Conservation (phyloP, 2,797 vertebrate genomes). For the Neosalanx taihuensis region DNA sequence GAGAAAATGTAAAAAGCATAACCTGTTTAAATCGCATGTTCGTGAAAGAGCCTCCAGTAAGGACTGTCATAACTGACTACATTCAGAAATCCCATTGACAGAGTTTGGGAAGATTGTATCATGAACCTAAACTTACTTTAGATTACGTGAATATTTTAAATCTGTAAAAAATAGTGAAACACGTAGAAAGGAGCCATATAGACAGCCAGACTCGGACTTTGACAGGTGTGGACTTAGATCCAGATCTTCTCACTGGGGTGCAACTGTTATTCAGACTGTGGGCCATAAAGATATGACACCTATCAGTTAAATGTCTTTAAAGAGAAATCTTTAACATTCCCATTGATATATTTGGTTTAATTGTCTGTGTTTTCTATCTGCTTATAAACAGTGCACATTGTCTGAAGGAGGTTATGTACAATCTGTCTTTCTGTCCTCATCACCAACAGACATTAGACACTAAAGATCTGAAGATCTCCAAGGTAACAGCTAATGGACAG, state of each 20-base stretch:
- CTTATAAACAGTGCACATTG: not conserved
- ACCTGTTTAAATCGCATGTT: too few species aligned
- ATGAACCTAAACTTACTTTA: too few species aligned
- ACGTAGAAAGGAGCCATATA: not conserved
- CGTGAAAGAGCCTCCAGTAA: too few species aligned
- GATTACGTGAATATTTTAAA: too few species aligned
- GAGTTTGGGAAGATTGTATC: too few species aligned
- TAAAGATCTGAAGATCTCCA: slow-evolving; percentile 79
- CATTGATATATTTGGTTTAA: not conserved
- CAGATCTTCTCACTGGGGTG: not conserved
- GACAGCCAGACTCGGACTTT: not conserved
- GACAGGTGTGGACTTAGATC: slow-evolving; percentile 11
- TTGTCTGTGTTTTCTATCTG: not conserved
- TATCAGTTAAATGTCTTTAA: not conserved
- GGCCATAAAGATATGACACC: not conserved
- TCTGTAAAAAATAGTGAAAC: too few species aligned
- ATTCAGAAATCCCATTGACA: not conserved
- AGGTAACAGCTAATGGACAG: slow-evolving; percentile 82
- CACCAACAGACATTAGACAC: slow-evolving; percentile 84
- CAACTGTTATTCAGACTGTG: not conserved
- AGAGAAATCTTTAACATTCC: not conserved
- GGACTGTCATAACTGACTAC: too few species aligned
- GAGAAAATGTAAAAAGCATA: not conserved
- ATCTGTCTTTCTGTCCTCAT: not conserved
- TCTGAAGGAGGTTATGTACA: too few species aligned